Base-by-base conservation (phyloP, 2,797 vertebrate genomes). In the Anguilla anguilla region DNA sequence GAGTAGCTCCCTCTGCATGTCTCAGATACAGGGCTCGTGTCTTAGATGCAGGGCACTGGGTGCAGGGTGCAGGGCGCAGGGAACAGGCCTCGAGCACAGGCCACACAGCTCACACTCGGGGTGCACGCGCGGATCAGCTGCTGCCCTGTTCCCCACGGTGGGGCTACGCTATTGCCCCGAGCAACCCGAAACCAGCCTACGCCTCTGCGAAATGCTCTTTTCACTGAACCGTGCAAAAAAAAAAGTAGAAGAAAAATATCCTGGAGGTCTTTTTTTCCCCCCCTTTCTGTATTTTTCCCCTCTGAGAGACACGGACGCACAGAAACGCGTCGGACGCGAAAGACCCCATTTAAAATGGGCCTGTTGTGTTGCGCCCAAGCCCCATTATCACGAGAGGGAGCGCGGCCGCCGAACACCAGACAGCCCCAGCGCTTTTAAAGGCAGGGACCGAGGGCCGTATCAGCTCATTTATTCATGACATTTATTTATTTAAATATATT, bases 401-500 rank as follows among this genome's bases (percentile, higher is more conserved):
- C 86, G n/a, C 81, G 88, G 88, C 81, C 86, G 86, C 88, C 87
- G 88, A 90, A 89, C 87, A 88, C 43, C 22, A 64, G 82, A 79
- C 88, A 85, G 25, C 51, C 77, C 53, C 88, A 49, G 53, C 91
- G 91, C 89, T 93, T 94, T 93, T 93, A 94, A 91, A 87, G 89
- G 90, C 89, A 86, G 92, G 91, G 90, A 39, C 74, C 89, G 90
- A 92, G 91, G 91, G 82, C 91, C 91, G 90, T 94, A 90, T 89
- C 93, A 94, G 96, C 96, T 95, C 94, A 96, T 95, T 93, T 95
- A 96, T 96, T 96, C 95, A 96, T 96, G 93, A 96, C 95, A 96
- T 96, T 95, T 95, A 96, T 96, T 94, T 95, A 96, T 96, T 96
- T 95, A 96, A 96, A 96, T 96, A 95, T 96, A 96, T 96, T 96